Base-by-base conservation (phyloP, 2,888 invertebrate genomes). In the Liposcelis brunnea region DNA sequence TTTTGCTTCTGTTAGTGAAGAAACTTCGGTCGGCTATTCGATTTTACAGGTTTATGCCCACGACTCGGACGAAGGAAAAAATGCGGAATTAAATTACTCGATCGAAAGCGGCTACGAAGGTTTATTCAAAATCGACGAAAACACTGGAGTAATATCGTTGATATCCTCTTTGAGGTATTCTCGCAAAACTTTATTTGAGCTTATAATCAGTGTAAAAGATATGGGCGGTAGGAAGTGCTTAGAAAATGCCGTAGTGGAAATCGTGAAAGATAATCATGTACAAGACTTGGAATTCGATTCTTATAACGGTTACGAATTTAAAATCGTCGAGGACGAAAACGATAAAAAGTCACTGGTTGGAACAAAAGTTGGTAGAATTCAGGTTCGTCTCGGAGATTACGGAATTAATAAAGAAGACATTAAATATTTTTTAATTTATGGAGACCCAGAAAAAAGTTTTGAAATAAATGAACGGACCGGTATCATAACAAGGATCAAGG, bases 11-110 rank as follows among this genome's bases (percentile, higher is more conserved):
- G 68, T 91, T 36, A 68, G 74, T 31, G 81, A 83, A 55, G 76
- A 80, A 57, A 64, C 74, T 31, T 64, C 71, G 47, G 61, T 72
- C 15, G 79, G 81, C 14, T 70, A 74, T 19, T 69, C 71, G 37
- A 62, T 91, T 52, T 62, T 84, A 14, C 77, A 77, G 62, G 78
- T 95, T 15, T 73, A 71, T 45, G 93, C 93, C 2, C 74, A 70
- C 46, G 94, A 95, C 68, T 71, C 73, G 50, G 95, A 95, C 62
- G 80, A 81, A 55, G 84, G 82, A n/a, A 80, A 83, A 58, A 90
- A 91, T 67, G 85, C 86, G 32, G 74, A 76, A 59, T 71, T 86
- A 37, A 77, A 77, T 48, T 90, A 80, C 59, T 74, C 71, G 53
- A 66, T 93, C 49, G 83, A 83, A 62, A 79, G 74, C 55, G 84